These are phyloP conservation scores for Hirundo rustica DNA, from an alignment of 2,797 vertebrate species.

Conservation along the genomic window DNA sequence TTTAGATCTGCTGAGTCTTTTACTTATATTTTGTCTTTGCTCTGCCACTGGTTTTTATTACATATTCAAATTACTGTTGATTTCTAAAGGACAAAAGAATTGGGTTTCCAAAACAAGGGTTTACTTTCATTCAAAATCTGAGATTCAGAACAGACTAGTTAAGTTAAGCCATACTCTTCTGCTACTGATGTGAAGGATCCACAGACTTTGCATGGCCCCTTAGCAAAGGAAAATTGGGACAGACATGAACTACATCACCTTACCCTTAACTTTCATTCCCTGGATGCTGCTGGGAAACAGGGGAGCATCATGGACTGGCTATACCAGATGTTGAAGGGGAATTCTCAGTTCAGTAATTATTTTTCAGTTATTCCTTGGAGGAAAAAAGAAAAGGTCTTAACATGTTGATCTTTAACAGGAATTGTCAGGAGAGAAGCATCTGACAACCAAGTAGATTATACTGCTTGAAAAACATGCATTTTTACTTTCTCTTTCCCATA, in stretches of 20 bases:
- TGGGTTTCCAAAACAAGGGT: background rate
- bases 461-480: background rate
- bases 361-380: background rate
- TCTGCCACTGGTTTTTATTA: background rate
- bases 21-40: background rate
- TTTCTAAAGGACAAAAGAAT: conserved; percentile 1
- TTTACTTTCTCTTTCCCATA: background rate
- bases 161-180: background rate
- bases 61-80: background rate
- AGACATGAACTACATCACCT: background rate
- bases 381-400: background rate
- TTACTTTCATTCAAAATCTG: background rate
- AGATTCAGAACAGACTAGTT: background rate
- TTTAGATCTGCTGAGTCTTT: background rate
- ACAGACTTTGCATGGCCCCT: background rate
- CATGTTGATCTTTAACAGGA: background rate
- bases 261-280: background rate
- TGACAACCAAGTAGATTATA: background rate
- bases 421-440: background rate
- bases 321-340: background rate
- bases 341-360: background rate
- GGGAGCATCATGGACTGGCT: background rate
- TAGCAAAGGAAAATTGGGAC: background rate
- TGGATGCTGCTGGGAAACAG: background rate
- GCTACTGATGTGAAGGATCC: background rate